Evolutionary conservation across 2,113 vertebrate genomes (phyloP).

Genomic region (Chloropsis hardwickii): DNA sequence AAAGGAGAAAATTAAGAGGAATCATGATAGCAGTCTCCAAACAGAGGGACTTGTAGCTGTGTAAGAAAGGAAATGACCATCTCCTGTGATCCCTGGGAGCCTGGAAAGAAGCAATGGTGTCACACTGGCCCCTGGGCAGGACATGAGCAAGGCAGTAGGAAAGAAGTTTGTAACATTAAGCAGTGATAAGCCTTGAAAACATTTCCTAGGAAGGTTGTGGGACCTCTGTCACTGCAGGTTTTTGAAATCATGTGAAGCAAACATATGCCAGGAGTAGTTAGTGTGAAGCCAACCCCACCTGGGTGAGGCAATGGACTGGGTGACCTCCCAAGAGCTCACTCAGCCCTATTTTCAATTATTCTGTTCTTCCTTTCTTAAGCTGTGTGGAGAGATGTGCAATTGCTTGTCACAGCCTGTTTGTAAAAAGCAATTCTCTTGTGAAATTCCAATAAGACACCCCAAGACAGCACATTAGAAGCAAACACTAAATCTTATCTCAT

Average conservation of each 20-base stretch:
- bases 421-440: not conserved
- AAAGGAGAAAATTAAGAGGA: not conserved
- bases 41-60: not conserved
- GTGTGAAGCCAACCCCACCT: not conserved
- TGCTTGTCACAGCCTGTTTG: constrained; percentile 46
- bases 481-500: not conserved
- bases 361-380: not conserved
- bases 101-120: not conserved
- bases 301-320: not conserved
- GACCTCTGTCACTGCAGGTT: not conserved
- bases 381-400: not conserved
- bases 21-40: not conserved
- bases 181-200: not conserved
- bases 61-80: not conserved
- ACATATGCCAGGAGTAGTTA: constrained; percentile 14
- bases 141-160: not conserved
- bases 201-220: not conserved
- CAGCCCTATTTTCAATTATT: constrained; percentile 8
- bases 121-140: accelerated
- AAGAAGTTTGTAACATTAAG: not conserved
- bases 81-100: not conserved
- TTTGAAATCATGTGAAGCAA: not conserved
- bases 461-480: not conserved
- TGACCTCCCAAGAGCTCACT: not conserved
- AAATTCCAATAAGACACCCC: not conserved